A percentile compares a stretch with the other conserved stretches of the same genome.
Evolutionary conservation across 2,797 vertebrate genomes (phyloP).

Genomic region (Hylomyscus alleni): DNA sequence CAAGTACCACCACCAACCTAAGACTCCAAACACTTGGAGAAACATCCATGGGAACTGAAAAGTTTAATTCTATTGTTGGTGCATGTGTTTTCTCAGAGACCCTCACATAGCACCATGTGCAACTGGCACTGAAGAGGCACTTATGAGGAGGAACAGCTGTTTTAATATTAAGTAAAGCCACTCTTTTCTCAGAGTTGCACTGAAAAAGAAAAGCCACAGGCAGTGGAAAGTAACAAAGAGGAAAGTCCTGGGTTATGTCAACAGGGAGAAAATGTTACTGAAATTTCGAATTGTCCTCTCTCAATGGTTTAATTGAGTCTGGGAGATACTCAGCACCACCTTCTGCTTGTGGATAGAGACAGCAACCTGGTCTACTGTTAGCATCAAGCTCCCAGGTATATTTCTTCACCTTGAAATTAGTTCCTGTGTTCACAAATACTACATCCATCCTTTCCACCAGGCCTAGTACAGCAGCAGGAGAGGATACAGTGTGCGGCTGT

Average conservation of each 20-base stretch:
- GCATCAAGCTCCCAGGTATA: background rate
- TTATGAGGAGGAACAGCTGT: background rate
- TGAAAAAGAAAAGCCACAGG: background rate
- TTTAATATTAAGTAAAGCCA: constrained; percentile 21
- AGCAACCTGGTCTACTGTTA: background rate
- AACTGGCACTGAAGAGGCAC: constrained; percentile 8
- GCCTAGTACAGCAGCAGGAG: background rate
- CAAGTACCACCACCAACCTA: background rate
- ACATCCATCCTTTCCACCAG: background rate
- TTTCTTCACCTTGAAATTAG: constrained; percentile 23
- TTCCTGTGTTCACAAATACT: background rate
- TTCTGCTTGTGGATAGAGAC: background rate
- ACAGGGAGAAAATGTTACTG: constrained; percentile 18
- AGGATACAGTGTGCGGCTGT: background rate
- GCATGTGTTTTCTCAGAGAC: constrained; percentile 20
- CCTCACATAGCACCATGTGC: background rate
- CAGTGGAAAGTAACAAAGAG: background rate
- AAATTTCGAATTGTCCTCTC: background rate
- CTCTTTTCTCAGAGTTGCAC: constrained; percentile 37
- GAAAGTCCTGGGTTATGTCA: background rate
- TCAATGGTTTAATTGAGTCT: background rate
- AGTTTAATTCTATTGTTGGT: background rate
- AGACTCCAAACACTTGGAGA: background rate
- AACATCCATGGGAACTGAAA: background rate
- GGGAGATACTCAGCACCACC: background rate